These are phyloP conservation scores for Corythornis vintsioides DNA, from an alignment of 2,113 vertebrate genomes.

Conservation along the genomic window DNA sequence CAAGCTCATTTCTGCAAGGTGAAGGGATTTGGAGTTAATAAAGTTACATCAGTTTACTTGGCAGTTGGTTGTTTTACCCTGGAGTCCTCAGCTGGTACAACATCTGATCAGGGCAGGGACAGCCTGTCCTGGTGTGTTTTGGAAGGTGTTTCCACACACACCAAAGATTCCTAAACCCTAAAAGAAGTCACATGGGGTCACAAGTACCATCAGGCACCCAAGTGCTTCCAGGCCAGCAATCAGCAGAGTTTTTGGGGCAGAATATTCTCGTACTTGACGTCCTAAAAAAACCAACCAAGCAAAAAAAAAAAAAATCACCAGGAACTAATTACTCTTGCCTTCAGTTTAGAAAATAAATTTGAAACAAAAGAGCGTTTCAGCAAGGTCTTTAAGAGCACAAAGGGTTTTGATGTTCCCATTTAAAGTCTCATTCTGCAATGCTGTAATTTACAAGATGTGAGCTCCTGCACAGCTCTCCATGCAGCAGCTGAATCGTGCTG, in stretches of 20 bases:
- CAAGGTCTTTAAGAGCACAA: neutral
- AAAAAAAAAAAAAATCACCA: neutral
- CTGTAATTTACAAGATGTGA: neutral
- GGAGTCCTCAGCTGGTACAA: neutral
- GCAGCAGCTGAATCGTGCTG: neutral
- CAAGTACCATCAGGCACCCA: neutral
- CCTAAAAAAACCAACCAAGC: neutral
- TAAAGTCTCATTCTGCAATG: neutral
- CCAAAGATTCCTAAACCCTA: neutral
- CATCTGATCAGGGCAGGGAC: neutral
- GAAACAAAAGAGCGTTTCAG: conserved; percentile 19
- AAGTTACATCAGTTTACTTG: neutral
- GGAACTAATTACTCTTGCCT: neutral
- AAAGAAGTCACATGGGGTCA: neutral
- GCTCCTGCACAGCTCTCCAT: neutral
- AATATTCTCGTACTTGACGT: neutral
- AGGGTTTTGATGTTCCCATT: neutral
- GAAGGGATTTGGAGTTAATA: neutral
- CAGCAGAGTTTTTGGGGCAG: neutral
- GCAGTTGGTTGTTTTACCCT: neutral
- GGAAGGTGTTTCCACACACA: neutral
- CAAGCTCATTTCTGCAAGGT: neutral
- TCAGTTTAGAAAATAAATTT: neutral
- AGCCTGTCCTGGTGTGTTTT: neutral
- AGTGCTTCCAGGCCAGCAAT: neutral